phyloP scores from a whole-genome alignment of 2,888 invertebrate genomes.

The Galerucella pusilla region DNA sequence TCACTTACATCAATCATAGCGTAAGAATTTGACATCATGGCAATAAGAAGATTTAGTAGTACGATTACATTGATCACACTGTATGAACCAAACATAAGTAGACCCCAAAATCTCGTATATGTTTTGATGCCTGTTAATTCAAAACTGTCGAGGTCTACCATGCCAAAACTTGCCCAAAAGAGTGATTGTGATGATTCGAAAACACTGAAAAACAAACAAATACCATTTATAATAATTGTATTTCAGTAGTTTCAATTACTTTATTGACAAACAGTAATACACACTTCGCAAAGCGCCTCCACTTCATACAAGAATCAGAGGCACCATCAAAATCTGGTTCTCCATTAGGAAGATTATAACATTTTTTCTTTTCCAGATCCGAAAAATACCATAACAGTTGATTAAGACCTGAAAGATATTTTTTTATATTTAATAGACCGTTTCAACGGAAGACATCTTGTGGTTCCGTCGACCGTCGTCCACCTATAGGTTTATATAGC shows the following conservation, averaged over 20 bases:
- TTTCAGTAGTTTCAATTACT: neutral
- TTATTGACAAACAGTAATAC: slow-evolving; percentile 1
- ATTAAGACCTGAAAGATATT: slow-evolving; percentile 72
- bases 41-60: slow-evolving; percentile 91
- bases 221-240: neutral
- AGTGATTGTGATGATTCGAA: slow-evolving; percentile 95
- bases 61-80: slow-evolving; percentile 96
- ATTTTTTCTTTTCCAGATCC: slow-evolving; percentile 83
- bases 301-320: slow-evolving; percentile 84
- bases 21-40: slow-evolving; percentile 98
- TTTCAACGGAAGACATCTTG: too few species aligned
- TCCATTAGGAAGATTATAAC: slow-evolving; percentile 78
- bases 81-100: slow-evolving; percentile 96
- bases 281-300: slow-evolving; percentile 88
- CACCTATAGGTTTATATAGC: too few species aligned
- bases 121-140: slow-evolving; percentile 89
- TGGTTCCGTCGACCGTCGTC: too few species aligned
- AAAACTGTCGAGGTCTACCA: slow-evolving; percentile 89
- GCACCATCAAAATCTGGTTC: slow-evolving; percentile 81
- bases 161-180: slow-evolving; percentile 96
- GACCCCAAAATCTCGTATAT: slow-evolving; percentile 94
- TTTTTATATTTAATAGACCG: neutral
- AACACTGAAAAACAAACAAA: slow-evolving; percentile 69
- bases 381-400: slow-evolving; percentile 96
- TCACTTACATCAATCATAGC: slow-evolving; percentile 87